Percentiles rank a stretch among this genome's conserved stretches.
Evolutionary conservation across 2,113 vertebrate genomes (phyloP).

Genomic region (Xiphophorus maculatus): DNA sequence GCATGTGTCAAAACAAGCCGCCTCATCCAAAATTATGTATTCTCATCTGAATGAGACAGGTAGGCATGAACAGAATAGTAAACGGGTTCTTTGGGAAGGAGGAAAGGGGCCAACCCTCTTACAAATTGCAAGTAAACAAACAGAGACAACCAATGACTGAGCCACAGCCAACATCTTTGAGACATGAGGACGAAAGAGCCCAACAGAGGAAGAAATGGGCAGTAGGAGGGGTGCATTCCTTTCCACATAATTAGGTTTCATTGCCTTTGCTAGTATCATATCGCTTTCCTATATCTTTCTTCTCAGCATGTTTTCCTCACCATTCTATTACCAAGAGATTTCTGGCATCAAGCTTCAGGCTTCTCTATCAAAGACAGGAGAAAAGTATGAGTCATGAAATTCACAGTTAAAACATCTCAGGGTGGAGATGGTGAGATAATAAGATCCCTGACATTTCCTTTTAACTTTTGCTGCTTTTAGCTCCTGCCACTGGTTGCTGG

Average conservation of each 20-base stretch:
- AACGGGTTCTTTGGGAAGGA: slow-evolving; percentile 58
- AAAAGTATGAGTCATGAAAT: slow-evolving; percentile 38
- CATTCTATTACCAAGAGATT: not conserved
- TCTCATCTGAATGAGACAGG: slow-evolving; percentile 50
- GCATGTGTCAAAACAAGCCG: slow-evolving; percentile 18
- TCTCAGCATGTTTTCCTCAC: slow-evolving; percentile 14
- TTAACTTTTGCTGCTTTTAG: slow-evolving; percentile 34
- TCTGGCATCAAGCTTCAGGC: not conserved
- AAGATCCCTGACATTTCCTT: slow-evolving; percentile 38
- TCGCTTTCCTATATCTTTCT: slow-evolving; percentile 36
- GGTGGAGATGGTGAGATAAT: slow-evolving; percentile 7
- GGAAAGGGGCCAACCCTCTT: slow-evolving; percentile 54
- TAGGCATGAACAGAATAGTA: slow-evolving; percentile 72
- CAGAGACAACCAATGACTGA: slow-evolving; percentile 50
- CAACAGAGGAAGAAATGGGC: slow-evolving; percentile 18
- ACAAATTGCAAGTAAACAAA: slow-evolving; percentile 74
- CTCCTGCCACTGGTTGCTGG: slow-evolving; percentile 19
- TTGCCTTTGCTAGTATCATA: slow-evolving; percentile 40
- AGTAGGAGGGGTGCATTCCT: slow-evolving; percentile 52
- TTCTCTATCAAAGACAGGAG: slow-evolving; percentile 3
- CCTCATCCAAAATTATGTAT: slow-evolving; percentile 32
- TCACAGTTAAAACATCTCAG: slow-evolving; percentile 30
- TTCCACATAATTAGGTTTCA: slow-evolving; percentile 63
- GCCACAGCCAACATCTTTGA: slow-evolving; percentile 47
- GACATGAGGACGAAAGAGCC: slow-evolving; percentile 28